Evolutionary conservation across 92 coral and sea anemone species (phyloP).

Genomic region (Virgularia gustaviana): DNA sequence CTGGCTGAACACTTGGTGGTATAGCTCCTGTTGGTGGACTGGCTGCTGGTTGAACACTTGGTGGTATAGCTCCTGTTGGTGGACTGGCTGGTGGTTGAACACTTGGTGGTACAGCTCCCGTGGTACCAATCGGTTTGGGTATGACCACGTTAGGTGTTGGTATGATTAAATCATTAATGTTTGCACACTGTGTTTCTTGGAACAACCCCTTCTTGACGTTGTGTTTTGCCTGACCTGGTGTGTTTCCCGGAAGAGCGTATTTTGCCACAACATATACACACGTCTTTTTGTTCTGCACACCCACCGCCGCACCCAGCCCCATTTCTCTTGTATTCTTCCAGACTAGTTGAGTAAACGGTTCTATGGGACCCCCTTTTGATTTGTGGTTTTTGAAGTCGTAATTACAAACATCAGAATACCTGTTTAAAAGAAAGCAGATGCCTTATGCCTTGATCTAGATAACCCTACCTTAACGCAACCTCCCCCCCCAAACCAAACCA

Average conservation of each 20-base stretch:
- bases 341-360: slow-evolving; percentile 47
- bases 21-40: not conserved
- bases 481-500: no score
- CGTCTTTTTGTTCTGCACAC: slow-evolving; percentile 48
- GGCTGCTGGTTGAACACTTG: not conserved
- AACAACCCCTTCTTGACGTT: slow-evolving; percentile 62
- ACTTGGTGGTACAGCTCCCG: not conserved
- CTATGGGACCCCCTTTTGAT: slow-evolving; percentile 3
- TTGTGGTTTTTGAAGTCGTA: slow-evolving; percentile 16
- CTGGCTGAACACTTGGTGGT: not conserved
- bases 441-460: no score
- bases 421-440: not conserved
- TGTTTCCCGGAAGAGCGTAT: slow-evolving; percentile 65
- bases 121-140: not conserved
- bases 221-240: slow-evolving; percentile 39
- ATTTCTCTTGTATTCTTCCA: slow-evolving; percentile 72
- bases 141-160: not conserved
- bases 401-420: slow-evolving; percentile 30
- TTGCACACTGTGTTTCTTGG: not conserved
- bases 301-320: slow-evolving; percentile 73
- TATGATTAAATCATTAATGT: not conserved
- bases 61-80: not conserved
- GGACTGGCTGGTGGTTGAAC: not conserved
- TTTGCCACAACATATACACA: slow-evolving; percentile 83
- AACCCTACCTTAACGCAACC: no score